Conservation (phyloP, 2,888 invertebrate species). For the Drosophila paracracens region DNA sequence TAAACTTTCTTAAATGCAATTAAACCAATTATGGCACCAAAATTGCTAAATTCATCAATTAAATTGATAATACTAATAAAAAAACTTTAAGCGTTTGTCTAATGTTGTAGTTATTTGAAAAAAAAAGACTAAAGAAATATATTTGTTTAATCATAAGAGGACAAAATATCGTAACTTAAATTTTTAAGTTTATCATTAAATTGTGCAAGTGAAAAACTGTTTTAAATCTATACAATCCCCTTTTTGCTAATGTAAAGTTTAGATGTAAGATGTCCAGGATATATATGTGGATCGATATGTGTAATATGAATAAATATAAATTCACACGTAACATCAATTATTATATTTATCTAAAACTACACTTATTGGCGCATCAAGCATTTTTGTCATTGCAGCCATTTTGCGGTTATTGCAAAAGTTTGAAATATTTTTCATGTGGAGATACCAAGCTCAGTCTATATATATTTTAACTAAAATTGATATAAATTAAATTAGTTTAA, state of each 20-base stretch:
- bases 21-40: not conserved
- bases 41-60: not conserved
- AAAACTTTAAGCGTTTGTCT: not conserved
- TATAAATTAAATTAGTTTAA: not conserved
- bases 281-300: no score
- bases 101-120: not conserved
- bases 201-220: not conserved
- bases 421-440: not conserved
- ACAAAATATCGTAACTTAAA: not conserved
- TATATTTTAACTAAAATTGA: no score
- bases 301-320: not conserved
- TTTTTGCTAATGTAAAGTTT: no score
- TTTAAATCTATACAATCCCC: no score
- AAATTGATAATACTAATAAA: not conserved
- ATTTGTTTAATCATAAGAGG: not conserved
- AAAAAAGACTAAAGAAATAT: not conserved
- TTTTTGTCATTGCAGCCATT: not conserved
- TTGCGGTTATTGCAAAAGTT: not conserved
- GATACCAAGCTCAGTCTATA: no score
- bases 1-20: not conserved
- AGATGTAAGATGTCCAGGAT: not conserved
- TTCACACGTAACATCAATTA: not conserved
- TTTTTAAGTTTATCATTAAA: not conserved
- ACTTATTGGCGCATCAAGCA: not conserved
- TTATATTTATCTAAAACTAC: not conserved